Evolutionary conservation across 2,797 vertebrate species (phyloP).

Genomic region (Nothura maculosa): DNA sequence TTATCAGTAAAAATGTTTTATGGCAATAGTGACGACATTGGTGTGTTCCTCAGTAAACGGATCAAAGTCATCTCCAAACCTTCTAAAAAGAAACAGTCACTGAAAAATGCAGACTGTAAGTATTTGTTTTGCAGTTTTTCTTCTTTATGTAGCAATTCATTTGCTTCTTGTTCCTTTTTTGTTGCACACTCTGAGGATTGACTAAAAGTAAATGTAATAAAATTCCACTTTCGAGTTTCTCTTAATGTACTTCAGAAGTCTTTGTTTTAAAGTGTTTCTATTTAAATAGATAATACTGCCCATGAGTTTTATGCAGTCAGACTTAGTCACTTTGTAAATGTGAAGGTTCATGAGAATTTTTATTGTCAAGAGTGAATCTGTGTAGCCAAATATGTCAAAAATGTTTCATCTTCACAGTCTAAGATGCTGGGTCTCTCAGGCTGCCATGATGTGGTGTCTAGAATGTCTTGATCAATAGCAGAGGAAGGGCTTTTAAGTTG

Average conservation of each 20-base stretch:
- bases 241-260: not conserved
- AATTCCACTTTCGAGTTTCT: not conserved
- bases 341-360: not conserved
- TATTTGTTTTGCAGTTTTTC: constrained; percentile 48
- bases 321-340: not conserved
- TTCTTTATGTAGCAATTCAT: not conserved
- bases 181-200: not conserved
- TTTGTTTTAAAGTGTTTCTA: not conserved
- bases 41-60: constrained; percentile 98
- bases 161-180: not conserved
- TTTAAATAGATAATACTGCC: not conserved
- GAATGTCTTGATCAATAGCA: not conserved
- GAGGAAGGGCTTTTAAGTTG: not conserved
- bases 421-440: not conserved
- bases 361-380: not conserved
- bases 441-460: not conserved
- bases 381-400: not conserved
- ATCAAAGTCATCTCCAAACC: constrained; percentile 99
- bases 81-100: constrained; percentile 99
- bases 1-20: constrained; percentile 99
- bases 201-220: not conserved
- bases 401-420: not conserved
- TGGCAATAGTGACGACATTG: constrained; percentile 97
- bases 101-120: constrained; percentile 98
- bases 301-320: not conserved